phyloP scores from a whole-genome alignment of 2,113 vertebrate species.

The Sakesphorus luctuosus region DNA sequence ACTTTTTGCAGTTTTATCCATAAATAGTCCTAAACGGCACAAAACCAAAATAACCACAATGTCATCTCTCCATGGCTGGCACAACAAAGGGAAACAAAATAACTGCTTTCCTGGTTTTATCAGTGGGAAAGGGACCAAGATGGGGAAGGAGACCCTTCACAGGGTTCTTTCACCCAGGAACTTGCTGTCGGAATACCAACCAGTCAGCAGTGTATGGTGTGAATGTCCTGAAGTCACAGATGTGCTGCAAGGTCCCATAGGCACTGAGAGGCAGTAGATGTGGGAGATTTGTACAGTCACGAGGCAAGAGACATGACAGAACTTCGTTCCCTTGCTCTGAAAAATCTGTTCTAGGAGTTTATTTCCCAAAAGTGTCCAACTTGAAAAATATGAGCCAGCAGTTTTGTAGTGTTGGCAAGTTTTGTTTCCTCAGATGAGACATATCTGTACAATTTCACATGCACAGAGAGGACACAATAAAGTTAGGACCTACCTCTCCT shows the following conservation, averaged over 20 bases:
- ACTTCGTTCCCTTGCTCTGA: neutral
- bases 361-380: neutral
- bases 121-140: neutral
- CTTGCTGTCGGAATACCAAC: neutral
- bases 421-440: neutral
- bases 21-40: neutral
- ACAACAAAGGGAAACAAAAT: neutral
- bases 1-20: neutral
- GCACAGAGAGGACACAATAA: neutral
- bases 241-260: rapidly evolving
- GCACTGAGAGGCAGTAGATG: neutral
- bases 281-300: neutral
- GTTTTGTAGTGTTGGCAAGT: neutral
- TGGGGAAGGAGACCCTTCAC: neutral
- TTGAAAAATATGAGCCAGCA: neutral
- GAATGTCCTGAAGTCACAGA: neutral
- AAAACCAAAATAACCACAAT: neutral
- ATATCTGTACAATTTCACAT: rapidly evolving
- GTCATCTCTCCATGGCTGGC: neutral
- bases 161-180: neutral
- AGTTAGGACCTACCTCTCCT: neutral
- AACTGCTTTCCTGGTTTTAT: neutral
- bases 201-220: neutral
- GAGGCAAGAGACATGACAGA: neutral
- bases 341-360: neutral